Conservation (phyloP, 1,140 invertebrate species). For the Pseudomyrmex dendroicus region DNA sequence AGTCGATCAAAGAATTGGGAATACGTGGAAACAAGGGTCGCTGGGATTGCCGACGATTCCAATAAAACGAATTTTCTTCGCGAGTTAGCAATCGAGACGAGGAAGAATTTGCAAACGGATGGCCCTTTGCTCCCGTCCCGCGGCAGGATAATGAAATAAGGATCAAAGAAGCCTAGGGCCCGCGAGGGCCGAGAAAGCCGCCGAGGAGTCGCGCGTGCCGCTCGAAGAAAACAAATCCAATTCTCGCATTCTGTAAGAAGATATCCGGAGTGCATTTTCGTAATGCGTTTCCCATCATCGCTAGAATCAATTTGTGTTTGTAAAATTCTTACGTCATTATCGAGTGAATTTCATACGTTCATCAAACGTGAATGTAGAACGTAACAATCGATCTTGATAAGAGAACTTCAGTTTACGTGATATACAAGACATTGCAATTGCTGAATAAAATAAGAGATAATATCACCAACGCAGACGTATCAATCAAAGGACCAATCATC, state of each 20-base stretch:
- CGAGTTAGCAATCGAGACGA: constrained; percentile 80
- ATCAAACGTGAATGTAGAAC: not conserved
- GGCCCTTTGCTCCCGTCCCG: constrained; percentile 61
- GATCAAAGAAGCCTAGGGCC: constrained; percentile 80
- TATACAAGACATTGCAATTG: not conserved
- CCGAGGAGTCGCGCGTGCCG: constrained; percentile 49
- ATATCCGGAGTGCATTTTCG: constrained; percentile 21
- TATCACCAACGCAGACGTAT: constrained; percentile 46
- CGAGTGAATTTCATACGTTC: not conserved
- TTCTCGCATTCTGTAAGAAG: constrained; percentile 56
- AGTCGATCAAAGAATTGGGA: constrained; percentile 67
- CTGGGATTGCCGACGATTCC: constrained; percentile 70
- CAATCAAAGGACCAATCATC: constrained; percentile 47
- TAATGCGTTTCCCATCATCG: constrained; percentile 42
- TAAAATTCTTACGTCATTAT: not conserved
- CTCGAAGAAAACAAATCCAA: constrained; percentile 71
- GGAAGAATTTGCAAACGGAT: constrained; percentile 83
- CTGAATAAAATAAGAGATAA: constrained; percentile 20
- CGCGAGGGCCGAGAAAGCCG: constrained; percentile 39
- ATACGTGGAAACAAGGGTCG: constrained; percentile 60
- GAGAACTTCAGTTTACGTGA: not conserved
- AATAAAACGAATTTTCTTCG: constrained; percentile 83
- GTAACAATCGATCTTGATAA: not conserved
- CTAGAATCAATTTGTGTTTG: constrained; percentile 17
- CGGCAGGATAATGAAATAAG: constrained; percentile 83